A percentile compares a stretch with the other conserved stretches of the same genome.
phyloP scores from a whole-genome alignment of 2,113 vertebrate species.

The Atractosteus spatula region DNA sequence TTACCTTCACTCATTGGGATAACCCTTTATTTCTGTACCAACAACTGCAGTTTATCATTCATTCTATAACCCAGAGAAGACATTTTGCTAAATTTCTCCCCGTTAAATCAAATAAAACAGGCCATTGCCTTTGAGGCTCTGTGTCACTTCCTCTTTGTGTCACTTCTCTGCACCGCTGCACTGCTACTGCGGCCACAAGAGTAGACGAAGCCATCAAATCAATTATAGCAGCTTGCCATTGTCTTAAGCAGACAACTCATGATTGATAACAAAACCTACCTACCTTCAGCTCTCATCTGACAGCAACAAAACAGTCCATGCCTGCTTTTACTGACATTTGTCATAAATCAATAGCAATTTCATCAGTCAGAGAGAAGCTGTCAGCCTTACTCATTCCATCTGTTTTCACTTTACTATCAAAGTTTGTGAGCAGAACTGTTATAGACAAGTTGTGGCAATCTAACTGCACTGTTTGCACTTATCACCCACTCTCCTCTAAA shows the following conservation, averaged over 20 bases:
- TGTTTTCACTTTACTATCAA: slow-evolving; percentile 54
- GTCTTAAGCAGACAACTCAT: slow-evolving; percentile 62
- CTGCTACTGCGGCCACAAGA: slow-evolving; percentile 54
- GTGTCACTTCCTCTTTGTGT: slow-evolving; percentile 73
- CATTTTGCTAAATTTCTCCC: slow-evolving; percentile 9
- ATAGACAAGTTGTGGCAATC: background rate
- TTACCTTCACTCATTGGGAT: background rate
- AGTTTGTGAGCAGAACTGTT: slow-evolving; percentile 19
- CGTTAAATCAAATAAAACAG: slow-evolving; percentile 50
- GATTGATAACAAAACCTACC: slow-evolving; percentile 90
- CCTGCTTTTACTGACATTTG: slow-evolving; percentile 74
- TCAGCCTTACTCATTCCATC: slow-evolving; percentile 55
- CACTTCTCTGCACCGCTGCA: slow-evolving; percentile 58
- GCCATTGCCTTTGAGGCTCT: slow-evolving; percentile 53
- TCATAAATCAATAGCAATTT: slow-evolving; percentile 92
- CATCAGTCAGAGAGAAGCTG: slow-evolving; percentile 66
- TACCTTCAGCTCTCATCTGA: slow-evolving; percentile 78
- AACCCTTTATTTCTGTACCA: background rate
- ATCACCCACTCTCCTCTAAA: background rate
- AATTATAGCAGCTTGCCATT: slow-evolving; percentile 60
- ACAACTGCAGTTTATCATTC: slow-evolving; percentile 3
- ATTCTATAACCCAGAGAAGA: background rate
- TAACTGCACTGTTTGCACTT: background rate
- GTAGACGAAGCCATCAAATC: slow-evolving; percentile 65
- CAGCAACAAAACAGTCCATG: slow-evolving; percentile 78